These are phyloP conservation scores for Ptilorrhoa leucosticta DNA, from an alignment of 2,113 vertebrate species.

Conservation along the genomic window DNA sequence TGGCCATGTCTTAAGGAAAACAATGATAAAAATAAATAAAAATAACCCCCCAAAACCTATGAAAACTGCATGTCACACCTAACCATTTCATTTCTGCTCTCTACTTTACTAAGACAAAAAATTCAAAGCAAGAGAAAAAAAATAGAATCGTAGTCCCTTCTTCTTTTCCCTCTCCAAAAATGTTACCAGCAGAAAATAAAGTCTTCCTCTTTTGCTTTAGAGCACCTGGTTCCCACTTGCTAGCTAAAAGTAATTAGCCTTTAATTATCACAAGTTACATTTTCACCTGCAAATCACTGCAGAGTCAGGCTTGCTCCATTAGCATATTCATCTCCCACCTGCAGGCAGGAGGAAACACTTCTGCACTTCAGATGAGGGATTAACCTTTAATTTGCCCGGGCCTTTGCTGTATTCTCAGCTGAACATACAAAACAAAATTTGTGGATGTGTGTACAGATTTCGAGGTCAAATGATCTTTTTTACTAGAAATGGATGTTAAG, in stretches of 20 bases:
- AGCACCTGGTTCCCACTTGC: conserved; percentile 64
- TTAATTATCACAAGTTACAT: conserved; percentile 74
- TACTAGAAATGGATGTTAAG: neutral
- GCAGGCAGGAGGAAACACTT: neutral
- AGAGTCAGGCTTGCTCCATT: conserved; percentile 51
- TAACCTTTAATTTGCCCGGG: neutral
- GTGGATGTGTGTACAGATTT: rapidly evolving
- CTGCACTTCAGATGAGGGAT: neutral
- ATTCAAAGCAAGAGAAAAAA: neutral
- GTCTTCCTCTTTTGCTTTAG: neutral
- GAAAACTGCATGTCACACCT: neutral
- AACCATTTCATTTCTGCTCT: neutral
- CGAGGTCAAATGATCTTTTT: neutral
- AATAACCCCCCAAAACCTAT: rapidly evolving
- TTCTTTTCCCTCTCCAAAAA: rapidly evolving
- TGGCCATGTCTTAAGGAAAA: neutral
- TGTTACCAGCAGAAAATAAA: neutral
- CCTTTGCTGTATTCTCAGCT: neutral
- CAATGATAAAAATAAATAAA: neutral
- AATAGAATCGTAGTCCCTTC: rapidly evolving
- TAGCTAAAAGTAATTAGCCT: conserved; percentile 69
- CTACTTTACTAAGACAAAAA: neutral
- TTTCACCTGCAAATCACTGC: conserved; percentile 67
- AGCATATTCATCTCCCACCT: conserved; percentile 55
- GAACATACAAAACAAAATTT: neutral